Evolutionary conservation across 2,797 vertebrate genomes (phyloP), one percentile per base, ranked within the genome.

Genomic region (Acanthis flammea): DNA sequence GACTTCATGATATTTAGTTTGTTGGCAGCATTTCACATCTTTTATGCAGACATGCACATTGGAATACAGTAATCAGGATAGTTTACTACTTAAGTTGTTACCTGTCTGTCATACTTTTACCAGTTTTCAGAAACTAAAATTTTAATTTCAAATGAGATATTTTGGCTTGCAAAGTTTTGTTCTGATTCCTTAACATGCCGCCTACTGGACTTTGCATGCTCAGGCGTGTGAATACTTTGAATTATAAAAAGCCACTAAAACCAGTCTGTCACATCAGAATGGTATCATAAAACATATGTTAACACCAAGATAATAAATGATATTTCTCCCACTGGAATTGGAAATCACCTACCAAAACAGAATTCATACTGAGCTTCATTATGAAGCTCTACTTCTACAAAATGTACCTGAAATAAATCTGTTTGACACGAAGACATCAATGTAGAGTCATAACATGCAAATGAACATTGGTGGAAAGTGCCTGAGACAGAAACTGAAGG

Each of bases 401-500:
- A 75, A 84, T 0, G 1, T 30, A 83, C 9, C 68, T 70, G 54
- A 87, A 92, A 77, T 61, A 76, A 24, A 67, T n/a, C n/a, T 35
- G 21, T 66, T 88, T 57, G 60, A 50, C 31, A 85, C 1, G 15
- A 27, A 76, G 73, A 76, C 21, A 62, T 22, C 25, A 48, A 30
- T 16, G 19, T 28, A 45, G 5, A 73, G 33, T 70, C 21, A 68
- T 71, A 84, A 95, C 41, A 48, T 53, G 62, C 61, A 89, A 72
- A 58, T 9, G 41, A 51, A 37, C 50, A 48, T 10, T 86, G 50
- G 75, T 71, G 86, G 71, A 88, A 95, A 94, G 86, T 76, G 92
- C 81, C 86, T 76, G 86, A 93, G 92, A 88, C 5, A 73, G 51
- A 94, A 96, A 72, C 67, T 31, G 53, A 92, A 89, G 47, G 53